Base-by-base conservation (phyloP, 2,797 vertebrate species). In the Gymnopithys bicolor region DNA sequence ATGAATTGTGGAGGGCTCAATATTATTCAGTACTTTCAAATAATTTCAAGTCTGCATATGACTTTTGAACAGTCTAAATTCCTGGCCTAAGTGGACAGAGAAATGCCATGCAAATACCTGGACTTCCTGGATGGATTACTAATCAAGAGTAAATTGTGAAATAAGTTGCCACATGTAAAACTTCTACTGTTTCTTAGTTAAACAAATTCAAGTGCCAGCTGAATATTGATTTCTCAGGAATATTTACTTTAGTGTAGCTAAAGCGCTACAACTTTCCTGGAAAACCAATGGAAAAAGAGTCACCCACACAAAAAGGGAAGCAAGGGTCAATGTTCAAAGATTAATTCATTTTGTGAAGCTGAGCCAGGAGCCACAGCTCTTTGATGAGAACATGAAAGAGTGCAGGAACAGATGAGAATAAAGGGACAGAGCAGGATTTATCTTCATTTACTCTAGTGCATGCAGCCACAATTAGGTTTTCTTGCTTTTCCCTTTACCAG, bases 331-430 rank as follows among this genome's bases (percentile, higher is more conserved):
- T 8, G 58, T 49, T 88, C 68, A 73, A 32, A 52, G 60, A 82
- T 73, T 78, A 89, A 91, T 70, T 39, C 4, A 0, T 73, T 91
- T 85, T 80, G 84, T 81, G 91, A 85, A 84, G 80, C 84, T 58
- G 45, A 93, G 92, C 52, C 90, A 92, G 77, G 45, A 89, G 66
- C 71, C 73, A 58, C n/a, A 5, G 41, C 33, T 91, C 79, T 95
- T 51, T 96, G 78, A 95, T 85, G 84, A 81, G 41, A 83, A 94
- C 58, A 95, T 78, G 59, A 85, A 93, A 91, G 73, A 69, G 66
- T 2, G 4, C 28, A 68, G 60, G 43, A 77, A 30, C 55, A 79
- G 73, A 58, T 19, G 82, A 87, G 63, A 92, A 81, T 25, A 78
- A 78, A 87, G 80, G 79, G 27, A 77, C 32, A 62, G 52, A 46